Percentiles rank a stretch among this genome's conserved stretches.
These are phyloP conservation scores for Diachrysia chrysitis DNA, from an alignment of 2,888 invertebrate species.

Conservation along the genomic window DNA sequence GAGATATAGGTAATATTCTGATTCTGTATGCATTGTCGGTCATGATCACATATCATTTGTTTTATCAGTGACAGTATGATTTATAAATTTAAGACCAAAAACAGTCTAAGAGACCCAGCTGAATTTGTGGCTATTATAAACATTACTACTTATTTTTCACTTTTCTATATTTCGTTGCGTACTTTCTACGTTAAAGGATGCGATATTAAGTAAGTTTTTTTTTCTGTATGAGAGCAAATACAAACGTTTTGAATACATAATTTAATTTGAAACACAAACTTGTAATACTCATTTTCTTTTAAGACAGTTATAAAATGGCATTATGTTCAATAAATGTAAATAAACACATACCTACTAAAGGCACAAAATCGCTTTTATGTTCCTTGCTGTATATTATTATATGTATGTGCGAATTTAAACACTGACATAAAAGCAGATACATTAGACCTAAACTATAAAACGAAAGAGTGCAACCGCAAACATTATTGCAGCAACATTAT, in stretches of 20 bases:
- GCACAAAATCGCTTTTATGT: not conserved
- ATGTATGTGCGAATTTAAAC: too few relatives aligned
- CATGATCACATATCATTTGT: too few relatives aligned
- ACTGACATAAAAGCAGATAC: not conserved
- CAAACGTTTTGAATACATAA: not conserved
- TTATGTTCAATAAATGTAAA: not conserved
- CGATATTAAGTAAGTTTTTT: too few relatives aligned
- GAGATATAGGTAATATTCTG: too few relatives aligned
- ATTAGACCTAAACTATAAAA: not conserved
- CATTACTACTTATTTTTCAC: too few relatives aligned
- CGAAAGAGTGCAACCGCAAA: constrained; percentile 20
- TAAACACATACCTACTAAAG: not conserved
- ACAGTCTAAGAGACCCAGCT: too few relatives aligned
- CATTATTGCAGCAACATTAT: constrained; percentile 48
- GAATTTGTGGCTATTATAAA: too few relatives aligned
- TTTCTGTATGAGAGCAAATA: not conserved
- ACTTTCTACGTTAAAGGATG: too few relatives aligned
- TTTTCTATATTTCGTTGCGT: too few relatives aligned
- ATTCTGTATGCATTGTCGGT: too few relatives aligned
- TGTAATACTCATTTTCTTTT: not conserved
- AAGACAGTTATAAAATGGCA: not conserved
- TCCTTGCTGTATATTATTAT: not conserved
- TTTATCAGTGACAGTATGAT: too few relatives aligned
- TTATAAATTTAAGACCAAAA: too few relatives aligned
- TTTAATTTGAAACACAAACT: not conserved